Evolutionary conservation across 2,113 vertebrate genomes (phyloP), one percentile per base, ranked within the genome.

Genomic region (Nerophis lumbriciformis): DNA sequence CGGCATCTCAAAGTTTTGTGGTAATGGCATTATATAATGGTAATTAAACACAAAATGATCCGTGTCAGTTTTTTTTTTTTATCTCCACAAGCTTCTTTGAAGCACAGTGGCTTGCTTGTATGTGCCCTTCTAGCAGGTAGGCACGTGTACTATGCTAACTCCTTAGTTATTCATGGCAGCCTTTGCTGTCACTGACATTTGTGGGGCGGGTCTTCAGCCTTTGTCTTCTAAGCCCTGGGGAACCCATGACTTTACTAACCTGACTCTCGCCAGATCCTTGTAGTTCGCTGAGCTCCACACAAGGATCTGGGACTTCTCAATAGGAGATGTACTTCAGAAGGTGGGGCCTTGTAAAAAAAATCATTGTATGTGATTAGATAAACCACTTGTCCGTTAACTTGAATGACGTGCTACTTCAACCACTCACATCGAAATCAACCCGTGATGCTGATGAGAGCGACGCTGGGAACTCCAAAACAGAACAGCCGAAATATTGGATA

Each of bases 171-270:
- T 88, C 81, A 77, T 77, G 64, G 82, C 62, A 75, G 82, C 84
- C 86, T 83, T 83, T 87, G 83, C 80, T 85, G 66, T 61, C 50
- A 56, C 71, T 85, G 85, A 87, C 85, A 82, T 87, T 83, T 79
- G 81, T 79, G 69, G 79, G 76, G 77, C 76, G 61, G 78, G 80
- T 82, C 83, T 76, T 71, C 76, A 81, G 82, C 85, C 82, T 83
- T 84, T 81, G 82, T 87, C 82, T 80, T 81, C 63, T 42, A 49
- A 66, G 65, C 77, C 81, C 75, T 59, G 28, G 47, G 77, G 80
- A 67, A 73, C 69, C 75, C 59, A 44, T 83, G 77, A 73, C 75
- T 87, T 74, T 35, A 12, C 35, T 67, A 66, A 85, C 81, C 88
- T 83, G 82, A 87, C 74, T 69, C 19, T 19, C 19, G 19, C 19